These are phyloP conservation scores for Drosophila basisetae DNA, from an alignment of 2,888 invertebrate species.

Conservation along the genomic window DNA sequence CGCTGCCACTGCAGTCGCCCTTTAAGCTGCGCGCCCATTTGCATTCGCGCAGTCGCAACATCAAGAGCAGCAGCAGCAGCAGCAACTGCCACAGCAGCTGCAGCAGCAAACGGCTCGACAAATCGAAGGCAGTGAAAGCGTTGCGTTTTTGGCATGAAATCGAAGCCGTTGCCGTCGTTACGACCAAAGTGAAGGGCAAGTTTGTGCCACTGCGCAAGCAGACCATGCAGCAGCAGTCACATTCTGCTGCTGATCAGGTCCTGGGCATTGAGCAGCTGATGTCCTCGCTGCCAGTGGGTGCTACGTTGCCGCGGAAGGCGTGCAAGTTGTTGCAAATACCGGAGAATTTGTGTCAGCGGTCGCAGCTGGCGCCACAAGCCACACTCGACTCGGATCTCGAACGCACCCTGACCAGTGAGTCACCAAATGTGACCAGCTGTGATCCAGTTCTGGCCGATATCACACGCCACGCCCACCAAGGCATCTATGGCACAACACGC, in stretches of 20 bases:
- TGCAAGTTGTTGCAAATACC: conserved; percentile 83
- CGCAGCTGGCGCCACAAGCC: conserved; percentile 45
- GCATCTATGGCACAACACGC: conserved; percentile 80
- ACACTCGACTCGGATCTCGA: conserved; percentile 63
- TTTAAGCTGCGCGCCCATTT: conserved; percentile 80
- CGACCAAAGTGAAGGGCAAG: conserved; percentile 55
- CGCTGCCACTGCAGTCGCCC: conserved; percentile 76
- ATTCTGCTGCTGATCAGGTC: conserved; percentile 22
- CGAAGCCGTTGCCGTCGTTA: conserved; percentile 64
- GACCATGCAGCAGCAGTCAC: conserved; percentile 19
- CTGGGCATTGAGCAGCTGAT: conserved; percentile 78
- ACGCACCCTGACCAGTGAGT: conserved; percentile 35
- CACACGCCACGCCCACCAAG: conserved; percentile 58
- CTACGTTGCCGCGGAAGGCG: conserved; percentile 80
- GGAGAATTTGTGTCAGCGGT: conserved; percentile 63
- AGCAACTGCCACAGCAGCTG: conserved; percentile 21
- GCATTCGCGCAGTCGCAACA: conserved; percentile 61
- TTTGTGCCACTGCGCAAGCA: conserved; percentile 59
- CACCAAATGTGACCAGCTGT: conserved; percentile 12
- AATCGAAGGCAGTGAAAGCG: conserved; percentile 60
- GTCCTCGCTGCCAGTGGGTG: conserved; percentile 79
- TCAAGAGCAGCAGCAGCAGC: conserved; percentile 2
- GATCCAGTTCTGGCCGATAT: conserved; percentile 60
- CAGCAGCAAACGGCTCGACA: conserved; percentile 45
- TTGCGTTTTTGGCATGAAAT: conserved; percentile 68